Evolutionary conservation across 2,113 vertebrate genomes (phyloP).

Genomic region (Mesembrinibis cayennensis): DNA sequence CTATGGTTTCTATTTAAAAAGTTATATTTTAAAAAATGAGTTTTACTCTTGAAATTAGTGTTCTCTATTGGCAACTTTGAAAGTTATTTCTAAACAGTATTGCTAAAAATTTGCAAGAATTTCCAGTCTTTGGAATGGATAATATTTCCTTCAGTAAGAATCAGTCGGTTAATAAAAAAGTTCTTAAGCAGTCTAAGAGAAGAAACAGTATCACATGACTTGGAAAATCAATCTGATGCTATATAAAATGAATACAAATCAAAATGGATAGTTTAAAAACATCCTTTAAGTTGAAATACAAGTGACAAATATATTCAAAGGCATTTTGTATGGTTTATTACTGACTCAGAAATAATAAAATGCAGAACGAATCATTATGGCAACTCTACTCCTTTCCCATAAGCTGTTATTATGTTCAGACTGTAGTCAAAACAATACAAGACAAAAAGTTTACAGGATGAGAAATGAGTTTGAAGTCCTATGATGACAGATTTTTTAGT

Average conservation of each 20-base stretch:
- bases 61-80: not conserved
- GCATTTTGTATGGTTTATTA: not conserved
- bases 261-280: not conserved
- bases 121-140: not conserved
- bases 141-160: not conserved
- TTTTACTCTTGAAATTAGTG: not conserved
- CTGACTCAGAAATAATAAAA: not conserved
- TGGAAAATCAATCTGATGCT: not conserved
- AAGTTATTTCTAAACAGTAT: not conserved
- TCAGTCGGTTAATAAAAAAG: not conserved
- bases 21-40: not conserved
- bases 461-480: not conserved
- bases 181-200: not conserved
- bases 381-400: not conserved
- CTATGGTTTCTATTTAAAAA: not conserved
- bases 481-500: not conserved
- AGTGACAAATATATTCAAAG: not conserved
- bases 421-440: not conserved
- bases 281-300: not conserved
- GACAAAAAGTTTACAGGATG: not conserved
- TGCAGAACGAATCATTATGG: not conserved
- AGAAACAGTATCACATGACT: not conserved
- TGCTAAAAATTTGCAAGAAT: not conserved
- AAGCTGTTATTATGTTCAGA: not conserved
- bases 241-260: not conserved